These are phyloP conservation scores for Frieseomelitta varia DNA, from an alignment of 1,140 invertebrate species.

Conservation along the genomic window DNA sequence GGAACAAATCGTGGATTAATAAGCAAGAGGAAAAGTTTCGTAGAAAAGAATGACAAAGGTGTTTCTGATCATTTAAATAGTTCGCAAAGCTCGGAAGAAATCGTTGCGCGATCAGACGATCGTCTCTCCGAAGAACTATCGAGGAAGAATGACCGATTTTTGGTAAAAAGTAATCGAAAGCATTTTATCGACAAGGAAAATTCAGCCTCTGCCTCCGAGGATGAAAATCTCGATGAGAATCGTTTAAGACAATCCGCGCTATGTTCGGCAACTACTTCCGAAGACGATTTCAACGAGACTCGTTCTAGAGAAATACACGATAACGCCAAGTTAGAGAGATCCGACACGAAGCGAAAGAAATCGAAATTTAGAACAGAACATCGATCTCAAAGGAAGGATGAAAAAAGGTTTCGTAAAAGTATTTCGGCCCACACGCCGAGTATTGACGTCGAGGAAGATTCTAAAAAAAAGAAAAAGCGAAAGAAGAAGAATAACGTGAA, in stretches of 20 bases:
- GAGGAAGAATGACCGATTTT: background rate
- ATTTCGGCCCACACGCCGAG: background rate
- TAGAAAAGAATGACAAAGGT: background rate
- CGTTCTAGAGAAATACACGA: background rate
- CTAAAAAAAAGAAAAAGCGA: conserved; percentile 52
- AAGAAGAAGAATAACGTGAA: conserved; percentile 51
- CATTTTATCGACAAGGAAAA: background rate
- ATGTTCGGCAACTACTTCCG: background rate
- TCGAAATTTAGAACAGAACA: background rate
- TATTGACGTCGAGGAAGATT: conserved; percentile 34
- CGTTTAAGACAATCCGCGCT: background rate
- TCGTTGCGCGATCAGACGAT: conserved; percentile 27
- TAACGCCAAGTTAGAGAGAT: background rate
- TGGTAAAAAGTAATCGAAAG: background rate
- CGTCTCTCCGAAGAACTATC: conserved; percentile 14
- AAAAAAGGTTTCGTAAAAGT: background rate
- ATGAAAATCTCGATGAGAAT: background rate
- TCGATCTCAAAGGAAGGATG: background rate
- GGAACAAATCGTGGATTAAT: background rate
- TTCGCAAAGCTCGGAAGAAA: conserved; percentile 17
- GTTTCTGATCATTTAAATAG: background rate
- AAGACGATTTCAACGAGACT: background rate
- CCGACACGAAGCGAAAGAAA: background rate
- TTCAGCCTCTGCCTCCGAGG: background rate
- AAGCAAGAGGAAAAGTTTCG: conserved; percentile 16